Conservation (phyloP, 2,888 invertebrate species). For the Tillus elongatus region DNA sequence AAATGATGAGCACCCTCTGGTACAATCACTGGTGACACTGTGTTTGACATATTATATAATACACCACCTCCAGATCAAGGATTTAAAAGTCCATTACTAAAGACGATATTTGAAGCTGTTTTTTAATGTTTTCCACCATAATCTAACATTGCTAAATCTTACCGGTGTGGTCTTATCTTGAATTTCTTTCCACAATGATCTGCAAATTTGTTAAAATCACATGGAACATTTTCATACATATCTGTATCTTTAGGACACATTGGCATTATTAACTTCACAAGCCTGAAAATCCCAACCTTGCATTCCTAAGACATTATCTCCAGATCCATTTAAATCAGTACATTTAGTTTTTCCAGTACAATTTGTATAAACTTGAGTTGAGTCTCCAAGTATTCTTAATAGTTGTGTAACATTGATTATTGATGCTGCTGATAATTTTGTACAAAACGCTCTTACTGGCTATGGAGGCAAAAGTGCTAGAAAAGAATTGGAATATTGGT, state of each 20-base stretch:
- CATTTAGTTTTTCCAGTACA: constrained; percentile 66
- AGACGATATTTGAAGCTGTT: constrained; percentile 60
- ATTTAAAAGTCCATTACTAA: constrained; percentile 78
- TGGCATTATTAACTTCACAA: constrained; percentile 96
- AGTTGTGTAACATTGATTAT: constrained; percentile 40
- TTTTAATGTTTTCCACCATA: constrained; percentile 74
- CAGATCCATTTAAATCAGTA: constrained; percentile 52
- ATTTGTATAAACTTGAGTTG: constrained; percentile 70
- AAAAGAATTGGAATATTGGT: constrained; percentile 83
- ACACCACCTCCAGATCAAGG: constrained; percentile 86
- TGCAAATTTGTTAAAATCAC: constrained; percentile 61
- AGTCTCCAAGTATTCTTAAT: constrained; percentile 55
- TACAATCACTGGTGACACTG: constrained; percentile 61
- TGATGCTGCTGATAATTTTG: constrained; percentile 38
- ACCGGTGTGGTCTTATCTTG: constrained; percentile 55
- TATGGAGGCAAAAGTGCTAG: constrained; percentile 73
- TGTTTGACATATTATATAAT: constrained; percentile 54
- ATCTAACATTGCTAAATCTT: constrained; percentile 58
- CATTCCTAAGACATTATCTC: constrained; percentile 51
- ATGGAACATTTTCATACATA: constrained; percentile 71
- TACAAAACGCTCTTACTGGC: constrained; percentile 64
- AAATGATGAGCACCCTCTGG: constrained; percentile 81
- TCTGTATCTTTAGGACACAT: constrained; percentile 65
- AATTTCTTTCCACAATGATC: constrained; percentile 61
- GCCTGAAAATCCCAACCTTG: constrained; percentile 79